Evolutionary conservation across 37 sponge, comb jelly and placozoan species (phyloP).

Genomic region (Agelas oroides): DNA sequence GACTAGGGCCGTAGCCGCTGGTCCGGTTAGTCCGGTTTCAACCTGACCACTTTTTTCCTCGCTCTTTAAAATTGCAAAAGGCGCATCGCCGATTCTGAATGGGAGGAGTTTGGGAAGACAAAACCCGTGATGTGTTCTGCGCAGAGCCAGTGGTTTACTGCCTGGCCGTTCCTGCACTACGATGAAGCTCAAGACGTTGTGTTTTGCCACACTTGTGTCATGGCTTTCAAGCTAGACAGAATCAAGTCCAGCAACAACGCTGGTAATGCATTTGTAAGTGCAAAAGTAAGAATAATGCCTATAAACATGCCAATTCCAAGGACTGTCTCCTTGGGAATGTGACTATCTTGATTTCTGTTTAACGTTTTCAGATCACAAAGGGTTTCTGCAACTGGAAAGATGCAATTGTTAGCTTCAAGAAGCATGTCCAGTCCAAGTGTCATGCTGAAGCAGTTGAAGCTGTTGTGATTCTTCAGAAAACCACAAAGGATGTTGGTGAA

Average conservation of each 20-base stretch:
- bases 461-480: constrained; percentile 63
- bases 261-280: constrained; percentile 37
- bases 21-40: too few relatives aligned
- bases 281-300: background rate
- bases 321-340: background rate
- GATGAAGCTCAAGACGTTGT: constrained; percentile 61
- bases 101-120: too few relatives aligned
- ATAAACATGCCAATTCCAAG: background rate
- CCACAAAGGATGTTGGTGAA: constrained; percentile 74
- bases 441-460: constrained; percentile 79
- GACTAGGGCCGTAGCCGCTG: too few relatives aligned
- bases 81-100: too few relatives aligned
- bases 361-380: constrained; percentile 35
- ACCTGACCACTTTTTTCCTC: too few relatives aligned
- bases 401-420: constrained; percentile 77
- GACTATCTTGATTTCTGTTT: background rate
- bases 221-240: constrained; percentile 19
- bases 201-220: constrained; percentile 66
- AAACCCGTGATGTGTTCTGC: too few relatives aligned
- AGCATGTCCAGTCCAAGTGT: constrained; percentile 67
- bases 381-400: constrained; percentile 64
- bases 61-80: too few relatives aligned
- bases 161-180: constrained; percentile 64
- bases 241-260: background rate
- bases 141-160: too few relatives aligned